These are phyloP conservation scores for Neelides folsomi DNA, from an alignment of 2,888 invertebrate species.

Conservation along the genomic window DNA sequence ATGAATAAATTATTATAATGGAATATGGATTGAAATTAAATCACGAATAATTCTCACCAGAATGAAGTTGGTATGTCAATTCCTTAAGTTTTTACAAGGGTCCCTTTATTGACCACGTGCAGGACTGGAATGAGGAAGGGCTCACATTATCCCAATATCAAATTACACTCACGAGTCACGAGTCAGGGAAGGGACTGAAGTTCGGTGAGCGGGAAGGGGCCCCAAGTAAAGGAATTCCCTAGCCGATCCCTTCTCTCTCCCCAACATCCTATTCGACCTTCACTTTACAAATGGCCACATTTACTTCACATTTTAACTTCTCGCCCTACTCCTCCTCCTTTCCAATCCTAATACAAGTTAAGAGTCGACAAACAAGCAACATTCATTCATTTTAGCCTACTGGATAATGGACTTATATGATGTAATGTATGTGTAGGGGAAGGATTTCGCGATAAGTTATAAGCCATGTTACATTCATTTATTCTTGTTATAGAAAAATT, in stretches of 20 bases:
- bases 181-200: slow-evolving; percentile 12
- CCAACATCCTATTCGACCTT: slow-evolving; percentile 21
- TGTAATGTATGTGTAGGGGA: no score
- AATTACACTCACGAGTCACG: slow-evolving; percentile 4
- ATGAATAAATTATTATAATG: no score
- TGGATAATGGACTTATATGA: no score
- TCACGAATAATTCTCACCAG: no score
- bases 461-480: no score
- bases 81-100: slow-evolving; percentile 1
- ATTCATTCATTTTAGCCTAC: no score
- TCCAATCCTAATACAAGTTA: neutral
- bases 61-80: no score
- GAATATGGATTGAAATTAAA: no score
- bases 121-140: slow-evolving; percentile 3
- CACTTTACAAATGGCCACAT: slow-evolving; percentile 28
- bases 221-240: neutral
- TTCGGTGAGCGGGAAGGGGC: neutral
- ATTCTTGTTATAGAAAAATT: no score
- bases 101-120: slow-evolving; percentile 12
- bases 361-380: neutral
- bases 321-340: slow-evolving; percentile 3
- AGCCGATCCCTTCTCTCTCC: neutral
- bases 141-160: slow-evolving; percentile 5
- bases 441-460: no score
- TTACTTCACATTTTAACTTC: slow-evolving; percentile 8